Evolutionary conservation across 2,113 vertebrate genomes (phyloP).

Genomic region (Ailurus styani): DNA sequence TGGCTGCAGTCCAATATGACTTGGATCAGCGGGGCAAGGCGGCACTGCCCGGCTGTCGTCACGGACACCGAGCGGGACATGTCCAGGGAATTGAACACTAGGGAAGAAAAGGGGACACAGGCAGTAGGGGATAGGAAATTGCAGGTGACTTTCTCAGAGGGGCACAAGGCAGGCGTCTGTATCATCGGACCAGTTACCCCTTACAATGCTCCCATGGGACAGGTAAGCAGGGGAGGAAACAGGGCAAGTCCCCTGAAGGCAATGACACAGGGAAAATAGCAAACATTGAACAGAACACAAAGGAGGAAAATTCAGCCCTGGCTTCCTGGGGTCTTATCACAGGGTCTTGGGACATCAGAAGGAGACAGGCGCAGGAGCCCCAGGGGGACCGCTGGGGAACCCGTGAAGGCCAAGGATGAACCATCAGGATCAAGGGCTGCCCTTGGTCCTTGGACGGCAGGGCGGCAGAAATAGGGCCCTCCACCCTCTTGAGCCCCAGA

Average conservation of each 20-base stretch:
- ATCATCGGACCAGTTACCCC: background rate
- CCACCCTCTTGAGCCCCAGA: background rate
- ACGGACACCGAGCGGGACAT: constrained; percentile 97
- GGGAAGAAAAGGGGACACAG: background rate
- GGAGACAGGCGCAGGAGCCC: background rate
- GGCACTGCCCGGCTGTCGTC: constrained; percentile 94
- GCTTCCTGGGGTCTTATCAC: background rate
- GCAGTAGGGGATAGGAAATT: background rate
- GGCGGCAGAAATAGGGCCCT: background rate
- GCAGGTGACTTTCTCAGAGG: background rate
- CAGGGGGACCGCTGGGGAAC: background rate
- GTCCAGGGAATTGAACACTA: constrained; percentile 97
- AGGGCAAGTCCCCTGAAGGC: background rate
- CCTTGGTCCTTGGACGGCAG: fast-evolving
- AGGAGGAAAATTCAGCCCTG: background rate
- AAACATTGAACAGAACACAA: background rate
- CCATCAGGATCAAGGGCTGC: background rate
- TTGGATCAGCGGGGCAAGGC: constrained; percentile 96
- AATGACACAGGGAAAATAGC: background rate
- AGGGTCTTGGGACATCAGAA: background rate
- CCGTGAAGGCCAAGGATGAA: fast-evolving
- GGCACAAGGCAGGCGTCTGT: background rate
- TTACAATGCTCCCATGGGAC: fast-evolving
- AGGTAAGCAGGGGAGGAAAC: background rate
- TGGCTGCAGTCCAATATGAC: constrained; percentile 97